Evolutionary conservation across 2,888 invertebrate genomes (phyloP).

Genomic region (Tetropium fuscum): DNA sequence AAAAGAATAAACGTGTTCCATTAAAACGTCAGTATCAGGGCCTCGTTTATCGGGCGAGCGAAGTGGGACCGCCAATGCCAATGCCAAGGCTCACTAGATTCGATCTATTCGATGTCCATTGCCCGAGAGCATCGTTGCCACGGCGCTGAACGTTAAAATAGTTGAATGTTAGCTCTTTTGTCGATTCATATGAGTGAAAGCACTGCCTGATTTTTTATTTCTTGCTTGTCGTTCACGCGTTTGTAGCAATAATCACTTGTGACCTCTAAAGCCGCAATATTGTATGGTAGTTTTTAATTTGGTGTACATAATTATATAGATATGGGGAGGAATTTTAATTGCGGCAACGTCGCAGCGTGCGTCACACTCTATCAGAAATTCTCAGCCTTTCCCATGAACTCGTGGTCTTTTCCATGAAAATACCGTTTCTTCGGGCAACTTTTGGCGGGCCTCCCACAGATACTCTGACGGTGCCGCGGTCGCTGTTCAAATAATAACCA

Average conservation of each 20-base stretch:
- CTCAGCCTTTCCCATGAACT: constrained; percentile 42
- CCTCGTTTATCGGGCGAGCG: constrained; percentile 33
- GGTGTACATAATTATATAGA: background rate
- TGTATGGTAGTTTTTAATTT: no score
- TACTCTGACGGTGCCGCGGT: constrained; percentile 36
- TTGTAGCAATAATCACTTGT: no score
- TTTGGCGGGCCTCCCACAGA: constrained; percentile 36
- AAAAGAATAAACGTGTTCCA: constrained; percentile 58
- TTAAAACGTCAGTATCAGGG: constrained; percentile 46
- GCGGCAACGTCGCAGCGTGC: constrained; percentile 21
- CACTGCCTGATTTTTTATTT: no score
- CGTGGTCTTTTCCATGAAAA: constrained; percentile 49
- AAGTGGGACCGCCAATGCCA: constrained; percentile 47
- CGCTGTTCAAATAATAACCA: constrained; percentile 40
- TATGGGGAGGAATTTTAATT: background rate
- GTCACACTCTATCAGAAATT: constrained; percentile 21
- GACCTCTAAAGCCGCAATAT: no score
- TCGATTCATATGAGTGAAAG: no score
- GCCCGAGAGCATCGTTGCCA: constrained; percentile 22
- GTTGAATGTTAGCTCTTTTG: no score
- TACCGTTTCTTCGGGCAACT: constrained; percentile 41
- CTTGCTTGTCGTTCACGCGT: no score
- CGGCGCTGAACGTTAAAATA: background rate
- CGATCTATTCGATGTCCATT: constrained; percentile 21
- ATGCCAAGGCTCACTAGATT: constrained; percentile 22